These are phyloP conservation scores for Cotesia vestalis DNA, from an alignment of 1,140 invertebrate genomes.

Conservation along the genomic window DNA sequence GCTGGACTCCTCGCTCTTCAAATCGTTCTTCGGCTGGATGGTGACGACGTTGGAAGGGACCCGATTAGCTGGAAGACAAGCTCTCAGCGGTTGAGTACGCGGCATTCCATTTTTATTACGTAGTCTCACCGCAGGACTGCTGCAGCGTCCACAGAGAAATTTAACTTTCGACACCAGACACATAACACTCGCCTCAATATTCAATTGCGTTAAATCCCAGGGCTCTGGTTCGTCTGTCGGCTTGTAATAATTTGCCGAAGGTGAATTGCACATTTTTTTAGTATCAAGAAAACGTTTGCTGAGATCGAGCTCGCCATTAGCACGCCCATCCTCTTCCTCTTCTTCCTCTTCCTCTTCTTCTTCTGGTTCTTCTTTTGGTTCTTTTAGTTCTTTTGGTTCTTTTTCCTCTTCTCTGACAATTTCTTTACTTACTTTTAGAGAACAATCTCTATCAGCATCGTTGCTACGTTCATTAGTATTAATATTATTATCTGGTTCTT, in stretches of 20 bases:
- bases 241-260: constrained; percentile 83
- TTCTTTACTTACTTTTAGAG: constrained; percentile 35
- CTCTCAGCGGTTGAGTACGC: constrained; percentile 56
- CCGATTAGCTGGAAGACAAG: constrained; percentile 51
- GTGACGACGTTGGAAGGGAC: constrained; percentile 56
- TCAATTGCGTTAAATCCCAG: constrained; percentile 87
- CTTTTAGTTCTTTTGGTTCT: constrained; percentile 46
- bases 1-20: constrained; percentile 59
- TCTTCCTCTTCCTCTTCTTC: constrained; percentile 44
- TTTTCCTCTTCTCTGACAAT: constrained; percentile 27
- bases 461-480: constrained; percentile 31
- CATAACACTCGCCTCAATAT: constrained; percentile 89
- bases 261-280: constrained; percentile 78
- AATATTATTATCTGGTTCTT: constrained; percentile 22
- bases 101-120: constrained; percentile 62
- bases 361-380: constrained; percentile 48
- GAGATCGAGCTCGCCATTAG: constrained; percentile 51
- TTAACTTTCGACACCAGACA: constrained; percentile 84
- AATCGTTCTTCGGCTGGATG: constrained; percentile 60
- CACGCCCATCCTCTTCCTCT: constrained; percentile 49
- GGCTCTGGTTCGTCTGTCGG: constrained; percentile 87
- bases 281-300: constrained; percentile 73
- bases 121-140: constrained; percentile 75
- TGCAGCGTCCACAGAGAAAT: constrained; percentile 77
- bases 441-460: constrained; percentile 33